Conservation (phyloP, 2,797 vertebrate species). For the Hypotaenidia okinawae region DNA sequence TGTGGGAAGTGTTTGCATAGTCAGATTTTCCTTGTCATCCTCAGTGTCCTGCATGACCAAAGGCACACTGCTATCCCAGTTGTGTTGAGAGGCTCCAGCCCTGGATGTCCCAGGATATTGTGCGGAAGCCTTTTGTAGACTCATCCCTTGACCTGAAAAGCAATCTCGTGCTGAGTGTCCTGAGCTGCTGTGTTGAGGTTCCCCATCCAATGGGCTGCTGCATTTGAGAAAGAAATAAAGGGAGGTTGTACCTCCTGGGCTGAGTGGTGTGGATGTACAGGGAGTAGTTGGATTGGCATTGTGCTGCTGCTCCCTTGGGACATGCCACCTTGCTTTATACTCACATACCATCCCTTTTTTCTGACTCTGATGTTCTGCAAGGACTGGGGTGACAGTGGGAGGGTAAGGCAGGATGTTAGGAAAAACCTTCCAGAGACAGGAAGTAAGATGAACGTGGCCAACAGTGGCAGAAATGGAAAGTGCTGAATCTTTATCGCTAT, state of each 20-base stretch:
- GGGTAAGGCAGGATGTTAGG: neutral
- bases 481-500: neutral
- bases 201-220: neutral
- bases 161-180: neutral
- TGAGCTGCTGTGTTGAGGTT: neutral
- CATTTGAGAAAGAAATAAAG: neutral
- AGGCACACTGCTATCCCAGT: neutral
- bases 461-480: neutral
- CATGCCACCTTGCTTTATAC: neutral
- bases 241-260: neutral
- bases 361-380: neutral
- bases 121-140: neutral
- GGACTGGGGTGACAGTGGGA: neutral
- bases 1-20: accelerated
- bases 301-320: neutral
- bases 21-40: accelerated
- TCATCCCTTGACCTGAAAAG: neutral
- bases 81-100: neutral
- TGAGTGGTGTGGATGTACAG: neutral
- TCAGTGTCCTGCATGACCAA: accelerated
- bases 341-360: neutral
- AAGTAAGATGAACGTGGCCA: neutral
- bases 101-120: neutral
- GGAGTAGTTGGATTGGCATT: accelerated
- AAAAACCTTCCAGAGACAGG: neutral